Conservation (phyloP, 2,888 invertebrate genomes). For the Ethmia dodecea region DNA sequence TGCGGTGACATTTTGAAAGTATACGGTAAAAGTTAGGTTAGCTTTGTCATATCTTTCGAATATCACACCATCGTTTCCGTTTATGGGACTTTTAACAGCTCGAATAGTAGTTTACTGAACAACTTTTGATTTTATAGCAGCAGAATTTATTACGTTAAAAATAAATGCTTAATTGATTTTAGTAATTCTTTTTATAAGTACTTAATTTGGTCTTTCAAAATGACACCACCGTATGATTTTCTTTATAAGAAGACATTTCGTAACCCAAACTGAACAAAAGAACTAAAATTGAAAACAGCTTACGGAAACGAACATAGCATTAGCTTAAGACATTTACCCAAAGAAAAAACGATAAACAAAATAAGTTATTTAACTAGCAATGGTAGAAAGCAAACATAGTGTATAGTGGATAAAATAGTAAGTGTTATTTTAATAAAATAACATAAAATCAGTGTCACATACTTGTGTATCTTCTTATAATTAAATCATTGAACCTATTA, state of each 20-base stretch:
- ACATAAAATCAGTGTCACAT: conserved; percentile 38
- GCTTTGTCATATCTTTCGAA: no score
- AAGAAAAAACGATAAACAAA: conserved; percentile 27
- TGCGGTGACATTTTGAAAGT: no score
- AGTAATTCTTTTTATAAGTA: no score
- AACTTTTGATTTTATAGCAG: no score
- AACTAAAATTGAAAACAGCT: conserved; percentile 32
- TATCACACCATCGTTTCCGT: no score
- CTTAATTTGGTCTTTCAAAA: no score
- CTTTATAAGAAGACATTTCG: conserved; percentile 41
- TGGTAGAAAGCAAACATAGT: conserved; percentile 47
- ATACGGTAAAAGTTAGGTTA: no score
- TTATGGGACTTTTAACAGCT: no score
- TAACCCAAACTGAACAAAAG: conserved; percentile 30
- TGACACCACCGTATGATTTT: conserved; percentile 30
- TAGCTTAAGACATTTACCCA: conserved; percentile 22
- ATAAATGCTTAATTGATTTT: no score
- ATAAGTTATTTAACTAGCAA: conserved; percentile 39
- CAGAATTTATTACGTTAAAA: no score
- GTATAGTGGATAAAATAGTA: conserved; percentile 23
- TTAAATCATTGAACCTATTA: conserved; percentile 26
- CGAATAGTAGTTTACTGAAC: no score
- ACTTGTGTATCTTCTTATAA: conserved; percentile 67
- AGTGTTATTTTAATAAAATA: conserved; percentile 16
- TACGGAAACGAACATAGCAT: conserved; percentile 32